Evolutionary conservation across 2,888 invertebrate genomes (phyloP).

Genomic region (Parnassius smintheus): DNA sequence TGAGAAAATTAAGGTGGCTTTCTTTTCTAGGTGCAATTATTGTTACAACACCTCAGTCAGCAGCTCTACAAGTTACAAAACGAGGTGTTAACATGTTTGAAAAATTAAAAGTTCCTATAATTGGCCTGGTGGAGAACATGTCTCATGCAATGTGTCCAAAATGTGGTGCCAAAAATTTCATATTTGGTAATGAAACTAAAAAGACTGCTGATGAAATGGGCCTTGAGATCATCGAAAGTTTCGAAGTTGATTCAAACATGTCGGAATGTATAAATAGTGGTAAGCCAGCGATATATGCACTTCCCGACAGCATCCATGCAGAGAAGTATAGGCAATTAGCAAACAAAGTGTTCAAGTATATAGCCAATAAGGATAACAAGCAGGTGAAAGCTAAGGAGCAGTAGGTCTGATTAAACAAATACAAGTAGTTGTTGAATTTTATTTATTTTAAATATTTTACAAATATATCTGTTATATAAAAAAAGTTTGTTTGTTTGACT

Average conservation of each 20-base stretch:
- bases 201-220: slow-evolving; percentile 84
- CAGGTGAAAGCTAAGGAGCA: slow-evolving; percentile 50
- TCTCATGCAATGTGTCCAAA: slow-evolving; percentile 88
- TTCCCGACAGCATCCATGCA: slow-evolving; percentile 80
- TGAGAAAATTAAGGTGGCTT: no score
- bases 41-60: slow-evolving; percentile 95
- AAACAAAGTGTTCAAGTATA: slow-evolving; percentile 69
- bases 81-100: slow-evolving; percentile 94
- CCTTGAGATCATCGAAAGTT: slow-evolving; percentile 84
- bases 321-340: slow-evolving; percentile 71
- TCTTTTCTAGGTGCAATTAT: slow-evolving; percentile 86
- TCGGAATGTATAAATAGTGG: slow-evolving; percentile 87
- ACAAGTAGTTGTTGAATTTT: slow-evolving; percentile 48
- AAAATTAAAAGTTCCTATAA: slow-evolving; percentile 89
- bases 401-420: slow-evolving; percentile 41
- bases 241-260: slow-evolving; percentile 87
- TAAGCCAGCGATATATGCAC: slow-evolving; percentile 86
- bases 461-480: slow-evolving; percentile 50
- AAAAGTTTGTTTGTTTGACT: slow-evolving; percentile 37
- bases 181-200: slow-evolving; percentile 87
- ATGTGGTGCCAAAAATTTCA: slow-evolving; percentile 86
- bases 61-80: slow-evolving; percentile 92
- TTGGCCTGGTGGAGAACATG: slow-evolving; percentile 97
- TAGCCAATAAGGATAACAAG: slow-evolving; percentile 59
- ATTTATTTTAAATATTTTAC: slow-evolving; percentile 54